Evolutionary conservation across 2,113 vertebrate species (phyloP), one percentile per base, ranked within the genome.

Genomic region (Xerus inauris): DNA sequence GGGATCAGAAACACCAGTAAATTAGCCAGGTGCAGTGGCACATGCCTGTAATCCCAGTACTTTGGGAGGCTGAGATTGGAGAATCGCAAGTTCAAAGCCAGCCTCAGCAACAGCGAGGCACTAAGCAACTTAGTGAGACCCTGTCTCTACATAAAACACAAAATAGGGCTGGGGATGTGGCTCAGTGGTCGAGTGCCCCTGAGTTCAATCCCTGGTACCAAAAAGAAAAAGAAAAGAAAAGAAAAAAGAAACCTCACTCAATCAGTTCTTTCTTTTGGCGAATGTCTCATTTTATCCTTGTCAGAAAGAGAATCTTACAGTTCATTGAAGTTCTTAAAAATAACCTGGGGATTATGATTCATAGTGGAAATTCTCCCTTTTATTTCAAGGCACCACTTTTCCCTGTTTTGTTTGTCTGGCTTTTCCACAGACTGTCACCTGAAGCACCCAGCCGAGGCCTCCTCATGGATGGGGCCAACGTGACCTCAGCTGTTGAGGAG

Each of bases 391-490:
- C 59, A 24, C 49, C 80, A 2, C 1, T 49, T 62, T 97, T 97
- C 96, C 98, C 97, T 30, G 49, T 96, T 96, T 5, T 98, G n/a
- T 87, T 12, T 88, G 8, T 81, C 94, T 98, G 96, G 94, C 97
- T 72, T 97, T 69, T 95, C 98, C 97, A 76, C 97, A 98, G 98
- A 98, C 98, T 90, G 72, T 89, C 90, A 89, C 93, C 96, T 84
- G 96, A 98, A 72, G 85, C 77, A 38, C 92, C 96, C 94, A 94
- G 93, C 80, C 97, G 73, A 95, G 96, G 90, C 95, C 94, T 95
- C 97, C 97, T 89, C 97, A 98, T 98, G 98, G 98, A 98, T 94
- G 97, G 94, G 77, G 64, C 96, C 69, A 98, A 98, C n/a, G 35
- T 89, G 94, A 98, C 96, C 13, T 96, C 97, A 7, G 89, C 94